Conservation (phyloP, 2,797 vertebrate species). For the Columba guinea region DNA sequence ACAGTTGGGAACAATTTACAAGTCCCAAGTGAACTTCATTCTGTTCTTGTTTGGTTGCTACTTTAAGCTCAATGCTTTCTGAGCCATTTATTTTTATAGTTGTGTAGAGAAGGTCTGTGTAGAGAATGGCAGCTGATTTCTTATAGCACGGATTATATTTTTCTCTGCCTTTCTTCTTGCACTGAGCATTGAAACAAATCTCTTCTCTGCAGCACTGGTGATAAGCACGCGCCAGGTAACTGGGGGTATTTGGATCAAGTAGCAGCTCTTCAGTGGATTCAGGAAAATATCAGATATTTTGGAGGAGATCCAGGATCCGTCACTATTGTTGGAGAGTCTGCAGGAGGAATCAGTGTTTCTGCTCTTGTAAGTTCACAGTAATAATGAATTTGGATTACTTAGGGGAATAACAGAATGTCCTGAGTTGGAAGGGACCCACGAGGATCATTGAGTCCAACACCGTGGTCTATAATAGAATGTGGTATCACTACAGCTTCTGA, state of each 20-base stretch:
- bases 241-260: constrained; percentile 90
- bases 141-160: background rate
- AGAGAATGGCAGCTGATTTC: background rate
- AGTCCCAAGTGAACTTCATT: background rate
- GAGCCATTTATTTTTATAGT: background rate
- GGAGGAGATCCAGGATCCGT: constrained; percentile 83
- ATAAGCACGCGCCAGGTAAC: constrained; percentile 83
- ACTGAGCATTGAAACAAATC: background rate
- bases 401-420: too few species aligned
- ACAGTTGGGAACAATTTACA: background rate
- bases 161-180: background rate
- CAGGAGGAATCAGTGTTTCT: constrained; percentile 85
- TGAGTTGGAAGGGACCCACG: too few species aligned
- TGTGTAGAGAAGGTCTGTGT: background rate
- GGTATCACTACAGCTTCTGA: background rate
- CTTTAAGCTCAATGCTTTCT: background rate
- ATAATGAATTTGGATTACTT: background rate
- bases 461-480: background rate
- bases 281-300: constrained; percentile 84
- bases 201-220: constrained; percentile 79
- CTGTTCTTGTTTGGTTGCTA: background rate
- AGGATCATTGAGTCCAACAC: background rate
- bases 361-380: constrained; percentile 78
- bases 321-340: constrained; percentile 87
- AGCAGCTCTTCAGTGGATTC: constrained; percentile 86